These are phyloP conservation scores for Porites lutea DNA, from an alignment of 64 coral and sea anemone genomes.

Conservation along the genomic window DNA sequence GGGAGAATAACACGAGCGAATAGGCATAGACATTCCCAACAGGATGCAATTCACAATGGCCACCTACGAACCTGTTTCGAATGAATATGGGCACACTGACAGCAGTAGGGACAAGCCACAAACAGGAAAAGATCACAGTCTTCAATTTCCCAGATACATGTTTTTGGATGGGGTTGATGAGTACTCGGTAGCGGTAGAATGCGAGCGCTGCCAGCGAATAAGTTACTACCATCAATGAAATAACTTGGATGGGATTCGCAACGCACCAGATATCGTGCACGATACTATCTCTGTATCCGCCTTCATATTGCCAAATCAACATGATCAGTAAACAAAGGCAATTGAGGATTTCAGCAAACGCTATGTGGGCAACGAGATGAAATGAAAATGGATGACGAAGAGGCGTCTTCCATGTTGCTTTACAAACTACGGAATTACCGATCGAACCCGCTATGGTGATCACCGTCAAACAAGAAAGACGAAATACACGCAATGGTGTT, in stretches of 20 bases:
- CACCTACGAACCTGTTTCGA: too few relatives aligned
- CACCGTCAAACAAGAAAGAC: background rate
- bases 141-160: too few relatives aligned
- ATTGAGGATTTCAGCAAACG: constrained; percentile 48
- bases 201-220: too few relatives aligned
- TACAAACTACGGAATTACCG: constrained; percentile 52
- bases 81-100: too few relatives aligned
- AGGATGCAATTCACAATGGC: too few relatives aligned
- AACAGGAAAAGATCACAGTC: too few relatives aligned
- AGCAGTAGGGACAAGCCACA: too few relatives aligned
- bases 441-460: constrained; percentile 9
- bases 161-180: too few relatives aligned
- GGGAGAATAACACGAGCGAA: background rate
- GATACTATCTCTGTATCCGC: background rate
- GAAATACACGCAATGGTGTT: background rate
- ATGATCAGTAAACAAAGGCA: constrained; percentile 3
- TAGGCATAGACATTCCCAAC: too few relatives aligned
- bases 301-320: background rate
- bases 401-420: constrained; percentile 22
- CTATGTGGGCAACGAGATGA: constrained; percentile 47
- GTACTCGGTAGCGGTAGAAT: too few relatives aligned
- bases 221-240: too few relatives aligned
- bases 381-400: constrained; percentile 48
- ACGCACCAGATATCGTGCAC: constrained; percentile 38
- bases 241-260: background rate